Evolutionary conservation across 2,888 invertebrate genomes (phyloP).

Genomic region (Azorinus chamasolen): DNA sequence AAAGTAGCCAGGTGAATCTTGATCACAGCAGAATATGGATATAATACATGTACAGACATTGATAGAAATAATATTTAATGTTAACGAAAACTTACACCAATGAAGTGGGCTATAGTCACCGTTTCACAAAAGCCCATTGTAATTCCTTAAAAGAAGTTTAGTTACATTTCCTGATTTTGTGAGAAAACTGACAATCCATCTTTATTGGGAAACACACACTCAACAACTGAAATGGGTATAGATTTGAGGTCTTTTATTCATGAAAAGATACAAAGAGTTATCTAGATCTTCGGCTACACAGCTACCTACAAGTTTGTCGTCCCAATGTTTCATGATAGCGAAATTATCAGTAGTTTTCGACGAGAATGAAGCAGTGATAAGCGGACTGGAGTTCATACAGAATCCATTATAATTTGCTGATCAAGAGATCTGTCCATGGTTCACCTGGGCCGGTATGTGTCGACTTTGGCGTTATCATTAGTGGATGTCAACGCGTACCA

Average conservation of each 20-base stretch:
- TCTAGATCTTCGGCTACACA: neutral
- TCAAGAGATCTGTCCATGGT: neutral
- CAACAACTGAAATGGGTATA: slow-evolving; percentile 8
- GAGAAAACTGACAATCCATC: too few species aligned
- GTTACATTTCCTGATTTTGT: too few species aligned
- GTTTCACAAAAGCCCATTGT: too few species aligned
- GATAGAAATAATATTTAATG: too few species aligned
- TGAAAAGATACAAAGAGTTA: neutral
- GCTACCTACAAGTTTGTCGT: too few species aligned
- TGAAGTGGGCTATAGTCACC: too few species aligned
- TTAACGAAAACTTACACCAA: too few species aligned
- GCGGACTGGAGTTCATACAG: neutral
- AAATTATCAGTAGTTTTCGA: neutral
- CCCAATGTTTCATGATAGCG: slow-evolving; percentile 4
- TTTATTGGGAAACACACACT: slow-evolving; percentile 7
- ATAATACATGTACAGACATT: too few species aligned
- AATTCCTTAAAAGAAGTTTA: too few species aligned
- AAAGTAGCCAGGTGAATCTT: too few species aligned
- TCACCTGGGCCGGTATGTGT: slow-evolving; percentile 3
- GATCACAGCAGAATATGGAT: too few species aligned
- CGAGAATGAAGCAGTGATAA: slow-evolving; percentile 5
- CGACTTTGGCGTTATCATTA: neutral
- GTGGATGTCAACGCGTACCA: slow-evolving; percentile 7
- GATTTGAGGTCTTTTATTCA: slow-evolving; percentile 4
- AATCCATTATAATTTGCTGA: slow-evolving; percentile 3